Evolutionary conservation across 2,113 vertebrate species (phyloP).

Genomic region (Ptychochromis oligacanthus): DNA sequence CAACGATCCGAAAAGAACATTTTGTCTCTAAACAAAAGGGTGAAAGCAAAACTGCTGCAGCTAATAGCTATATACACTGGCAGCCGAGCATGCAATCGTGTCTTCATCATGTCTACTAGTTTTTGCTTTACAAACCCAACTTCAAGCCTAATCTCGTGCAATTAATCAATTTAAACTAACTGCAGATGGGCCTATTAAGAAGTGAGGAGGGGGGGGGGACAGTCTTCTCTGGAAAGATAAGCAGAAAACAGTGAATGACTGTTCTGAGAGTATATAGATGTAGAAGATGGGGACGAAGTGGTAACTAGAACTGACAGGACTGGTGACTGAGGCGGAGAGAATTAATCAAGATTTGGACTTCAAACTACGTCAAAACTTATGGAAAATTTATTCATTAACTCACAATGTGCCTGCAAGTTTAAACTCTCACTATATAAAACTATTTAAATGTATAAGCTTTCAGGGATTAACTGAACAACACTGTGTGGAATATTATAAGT

Average conservation of each 20-base stretch:
- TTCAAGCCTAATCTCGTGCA: slow-evolving; percentile 34
- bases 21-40: slow-evolving; percentile 23
- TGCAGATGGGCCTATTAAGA: slow-evolving; percentile 47
- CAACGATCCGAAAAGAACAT: slow-evolving; percentile 3
- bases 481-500: not conserved
- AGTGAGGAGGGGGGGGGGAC: too few species aligned
- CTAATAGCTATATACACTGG: not conserved
- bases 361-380: slow-evolving; percentile 17
- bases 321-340: slow-evolving; percentile 24
- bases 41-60: not conserved
- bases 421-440: not conserved
- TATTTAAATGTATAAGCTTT: not conserved
- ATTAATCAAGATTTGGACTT: slow-evolving; percentile 48
- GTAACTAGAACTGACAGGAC: slow-evolving; percentile 46
- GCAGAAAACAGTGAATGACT: slow-evolving; percentile 16
- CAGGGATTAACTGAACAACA: not conserved
- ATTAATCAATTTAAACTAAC: slow-evolving; percentile 58
- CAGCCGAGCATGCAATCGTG: not conserved
- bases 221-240: slow-evolving; percentile 41
- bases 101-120: slow-evolving; percentile 40
- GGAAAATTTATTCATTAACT: slow-evolving; percentile 36
- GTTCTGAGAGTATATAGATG: slow-evolving; percentile 23
- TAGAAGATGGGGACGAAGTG: slow-evolving; percentile 9
- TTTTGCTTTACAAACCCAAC: slow-evolving; percentile 20
- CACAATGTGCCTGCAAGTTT: not conserved